Conservation (phyloP, 2,888 invertebrate species). For the Anoncus sp. region DNA sequence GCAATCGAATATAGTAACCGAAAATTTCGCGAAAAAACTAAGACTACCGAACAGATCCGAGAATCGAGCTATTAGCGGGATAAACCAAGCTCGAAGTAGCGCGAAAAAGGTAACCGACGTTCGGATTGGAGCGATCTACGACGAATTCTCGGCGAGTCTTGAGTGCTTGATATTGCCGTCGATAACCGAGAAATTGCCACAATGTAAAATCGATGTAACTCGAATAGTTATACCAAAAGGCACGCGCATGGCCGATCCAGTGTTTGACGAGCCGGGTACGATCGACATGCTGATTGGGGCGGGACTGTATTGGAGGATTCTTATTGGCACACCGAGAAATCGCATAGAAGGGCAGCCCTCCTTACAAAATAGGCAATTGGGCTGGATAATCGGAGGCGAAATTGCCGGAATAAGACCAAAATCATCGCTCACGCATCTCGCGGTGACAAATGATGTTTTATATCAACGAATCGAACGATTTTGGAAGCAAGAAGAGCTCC, state of each 20-base stretch:
- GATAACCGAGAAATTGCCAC: constrained; percentile 39
- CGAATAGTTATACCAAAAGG: constrained; percentile 21
- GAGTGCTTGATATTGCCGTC: constrained; percentile 31
- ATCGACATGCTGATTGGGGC: constrained; percentile 19
- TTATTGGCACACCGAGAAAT: constrained; percentile 36
- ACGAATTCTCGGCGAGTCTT: constrained; percentile 19
- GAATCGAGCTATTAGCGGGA: constrained; percentile 43
- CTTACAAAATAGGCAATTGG: constrained; percentile 57
- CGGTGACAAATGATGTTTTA: constrained; percentile 11
- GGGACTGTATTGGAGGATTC: not conserved
- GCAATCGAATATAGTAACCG: no score
- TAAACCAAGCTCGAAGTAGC: constrained; percentile 41
- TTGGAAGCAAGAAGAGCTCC: constrained; percentile 52
- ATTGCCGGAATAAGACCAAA: not conserved
- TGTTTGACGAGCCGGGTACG: constrained; percentile 27
- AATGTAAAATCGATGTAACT: constrained; percentile 28
- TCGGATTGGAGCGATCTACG: constrained; percentile 28
- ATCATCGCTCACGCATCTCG: not conserved
- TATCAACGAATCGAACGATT: constrained; percentile 36
- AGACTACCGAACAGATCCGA: constrained; percentile 28
- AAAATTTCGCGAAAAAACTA: constrained; percentile 33
- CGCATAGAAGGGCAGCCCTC: constrained; percentile 6
- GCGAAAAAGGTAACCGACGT: constrained; percentile 1
- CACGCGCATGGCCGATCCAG: constrained; percentile 1
- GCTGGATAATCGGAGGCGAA: constrained; percentile 59